Base-by-base conservation (phyloP, 2,113 vertebrate species). In the Melanotaenia duboulayi region DNA sequence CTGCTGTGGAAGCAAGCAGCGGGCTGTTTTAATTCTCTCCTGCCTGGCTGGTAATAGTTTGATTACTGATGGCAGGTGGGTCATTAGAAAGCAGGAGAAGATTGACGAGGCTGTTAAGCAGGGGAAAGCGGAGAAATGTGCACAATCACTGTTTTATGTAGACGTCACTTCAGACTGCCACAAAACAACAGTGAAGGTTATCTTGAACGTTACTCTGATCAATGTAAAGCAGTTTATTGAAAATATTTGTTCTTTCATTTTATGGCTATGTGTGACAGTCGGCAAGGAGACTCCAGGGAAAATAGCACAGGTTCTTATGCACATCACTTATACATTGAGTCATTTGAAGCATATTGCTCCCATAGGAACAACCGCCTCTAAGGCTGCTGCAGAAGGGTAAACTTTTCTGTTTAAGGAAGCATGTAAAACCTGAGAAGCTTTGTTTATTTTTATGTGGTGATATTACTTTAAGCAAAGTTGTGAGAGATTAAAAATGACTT, bases 21-120 rank as follows among this genome's bases (percentile, higher is more conserved):
- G 4, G 62, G 37, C 14, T 4, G 10, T 72, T 84, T 76, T 73
- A 74, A 83, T 54, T 54, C 76, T 65, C 55, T 49, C 51, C 78
- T 49, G 77, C 46, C 63, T 70, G 52, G 50, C 40, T 13, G 22
- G 55, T 86, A 85, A 86, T 76, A 62, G 83, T 74, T 65, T 83
- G 77, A 89, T 85, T 82, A 82, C 76, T 71, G 61, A 73, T 79
- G 74, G 74, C 67, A 67, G 74, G 40, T 32, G 71, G 65, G 65
- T 71, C 61, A 51, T 76, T 78, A 66, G 49, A 25, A 70, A 49
- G 51, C 23, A 81, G 65, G 35, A 50, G 69, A 72, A 80, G 82
- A 90, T 69, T 71, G 76, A 86, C 65, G 70, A 80, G 42, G 66
- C 58, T 24, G 75, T 82, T 83, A 74, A 63, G 49, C 7, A 14